These are phyloP conservation scores for Mylabris phalerata DNA, from an alignment of 1,140 invertebrate genomes.

Conservation along the genomic window DNA sequence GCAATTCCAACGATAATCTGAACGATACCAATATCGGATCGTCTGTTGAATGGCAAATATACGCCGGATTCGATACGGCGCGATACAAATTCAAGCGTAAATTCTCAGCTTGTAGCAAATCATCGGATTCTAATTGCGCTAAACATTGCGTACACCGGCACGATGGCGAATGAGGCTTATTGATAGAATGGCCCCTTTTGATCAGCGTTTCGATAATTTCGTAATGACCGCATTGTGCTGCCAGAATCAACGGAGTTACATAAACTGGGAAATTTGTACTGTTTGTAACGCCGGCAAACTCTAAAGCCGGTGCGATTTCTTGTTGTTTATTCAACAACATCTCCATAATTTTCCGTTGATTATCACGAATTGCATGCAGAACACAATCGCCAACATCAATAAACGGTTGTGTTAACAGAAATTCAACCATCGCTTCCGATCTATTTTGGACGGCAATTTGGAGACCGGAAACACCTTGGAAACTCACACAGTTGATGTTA, in stretches of 20 bases:
- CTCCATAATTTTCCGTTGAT: constrained; percentile 44
- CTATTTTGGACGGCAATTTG: constrained; percentile 48
- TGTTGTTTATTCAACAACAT: constrained; percentile 46
- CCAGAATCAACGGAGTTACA: constrained; percentile 64
- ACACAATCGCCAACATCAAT: constrained; percentile 51
- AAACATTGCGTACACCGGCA: constrained; percentile 54
- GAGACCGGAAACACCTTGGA: constrained; percentile 50
- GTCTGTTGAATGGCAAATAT: constrained; percentile 55
- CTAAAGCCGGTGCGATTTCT: constrained; percentile 43
- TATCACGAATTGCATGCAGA: constrained; percentile 49
- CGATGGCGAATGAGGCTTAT: constrained; percentile 52
- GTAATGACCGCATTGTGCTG: constrained; percentile 62
- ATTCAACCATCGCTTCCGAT: constrained; percentile 48
- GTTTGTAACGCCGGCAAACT: constrained; percentile 46
- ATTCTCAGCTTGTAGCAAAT: constrained; percentile 45
- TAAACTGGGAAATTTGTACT: constrained; percentile 59
- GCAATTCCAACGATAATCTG: constrained; percentile 50
- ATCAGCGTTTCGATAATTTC: constrained; percentile 62
- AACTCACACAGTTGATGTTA: constrained; percentile 48
- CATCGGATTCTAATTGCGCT: constrained; percentile 41
- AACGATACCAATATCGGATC: constrained; percentile 64
- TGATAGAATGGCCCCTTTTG: constrained; percentile 49
- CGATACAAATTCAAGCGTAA: constrained; percentile 50
- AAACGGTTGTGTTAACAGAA: constrained; percentile 43
- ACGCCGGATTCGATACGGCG: constrained; percentile 57